Percentiles rank a stretch among this genome's conserved stretches.
Conservation (phyloP, 64 coral and sea anemone species). For the Actinia equina region DNA sequence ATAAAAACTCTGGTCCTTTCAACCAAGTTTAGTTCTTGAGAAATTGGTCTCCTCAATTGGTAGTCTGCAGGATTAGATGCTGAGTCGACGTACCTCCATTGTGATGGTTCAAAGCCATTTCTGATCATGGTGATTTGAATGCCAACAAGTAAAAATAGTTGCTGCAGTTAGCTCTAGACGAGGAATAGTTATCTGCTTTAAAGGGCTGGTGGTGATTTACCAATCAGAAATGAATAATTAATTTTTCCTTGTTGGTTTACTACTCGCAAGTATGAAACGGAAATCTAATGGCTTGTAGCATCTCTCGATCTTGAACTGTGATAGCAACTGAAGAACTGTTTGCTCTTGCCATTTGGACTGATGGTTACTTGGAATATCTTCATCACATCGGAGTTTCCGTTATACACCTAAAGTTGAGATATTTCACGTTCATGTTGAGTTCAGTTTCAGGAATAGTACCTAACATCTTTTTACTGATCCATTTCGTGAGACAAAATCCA, state of each 20-base stretch:
- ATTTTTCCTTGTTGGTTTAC: background rate
- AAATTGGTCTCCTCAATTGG: background rate
- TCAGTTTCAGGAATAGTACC: too few species aligned
- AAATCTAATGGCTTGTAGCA: too few species aligned
- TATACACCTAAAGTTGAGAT: too few species aligned
- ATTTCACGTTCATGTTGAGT: too few species aligned
- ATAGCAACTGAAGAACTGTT: too few species aligned
- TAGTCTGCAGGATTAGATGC: background rate
- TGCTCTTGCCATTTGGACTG: too few species aligned
- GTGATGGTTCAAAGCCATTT: background rate
- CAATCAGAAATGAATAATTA: slow-evolving; percentile 43
- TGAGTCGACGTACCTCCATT: background rate
- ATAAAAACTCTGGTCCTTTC: slow-evolving; percentile 16
- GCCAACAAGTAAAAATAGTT: slow-evolving; percentile 11
- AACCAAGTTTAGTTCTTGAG: background rate
- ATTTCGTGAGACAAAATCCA: too few species aligned
- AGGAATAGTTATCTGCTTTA: slow-evolving; percentile 41
- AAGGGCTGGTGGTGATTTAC: slow-evolving; percentile 41
- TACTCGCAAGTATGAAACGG: too few species aligned
- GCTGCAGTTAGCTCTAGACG: slow-evolving; percentile 53
- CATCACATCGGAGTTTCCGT: too few species aligned
- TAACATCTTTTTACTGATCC: too few species aligned
- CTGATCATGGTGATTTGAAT: background rate
- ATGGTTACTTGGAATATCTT: too few species aligned
- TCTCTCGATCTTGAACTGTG: too few species aligned